Evolutionary conservation across 2,888 invertebrate species (phyloP), one percentile per base, ranked within the genome.

Genomic region (Pammene fasciana): DNA sequence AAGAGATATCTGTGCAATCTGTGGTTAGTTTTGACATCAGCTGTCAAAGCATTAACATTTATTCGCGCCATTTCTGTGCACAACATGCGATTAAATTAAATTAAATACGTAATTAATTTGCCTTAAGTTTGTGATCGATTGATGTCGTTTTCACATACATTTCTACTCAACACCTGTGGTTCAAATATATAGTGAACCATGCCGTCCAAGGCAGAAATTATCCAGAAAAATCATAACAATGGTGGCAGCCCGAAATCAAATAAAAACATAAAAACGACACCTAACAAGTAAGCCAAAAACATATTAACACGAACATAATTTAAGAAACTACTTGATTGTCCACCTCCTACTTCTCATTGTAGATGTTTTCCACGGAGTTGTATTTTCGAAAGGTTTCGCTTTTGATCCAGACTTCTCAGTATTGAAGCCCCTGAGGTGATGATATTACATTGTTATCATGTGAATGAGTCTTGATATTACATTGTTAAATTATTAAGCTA

Each of bases 241-340:
- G 48, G 7, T 48, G 61, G 61, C 14, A 59, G 68, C 16, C 57
- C 68, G 16, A 52, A 59, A 65, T 65, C 68, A 38, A 68, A 38
- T 10, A 65, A 59, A 52, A 52, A 18, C 43, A 16, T 16, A 11
- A 68, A 45, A 68, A 48, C 56, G 7, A 57, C 68, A 2, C 43
- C 56, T 7, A 64, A 54, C 36, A 68, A 65, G 68, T 68, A 52
- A 68, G 68, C 57, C 10, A 9, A 18, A 16, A 38, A 9, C 26
- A 26, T 4, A 26, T 26, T 26, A 26, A 26, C 26, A 26, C 26
- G 26, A 26, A 26, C 26, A 26, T 26, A 26, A 26, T 26, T 26
- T 26, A 3, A 26, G 4, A 26, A 26, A 26, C 26, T 26, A 26
- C 4, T 26, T 26, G 26, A 26, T 26, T 4, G 4, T 26, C n/a